phyloP scores from a whole-genome alignment of 2,888 invertebrate species.

The Zonitis immaculata region DNA sequence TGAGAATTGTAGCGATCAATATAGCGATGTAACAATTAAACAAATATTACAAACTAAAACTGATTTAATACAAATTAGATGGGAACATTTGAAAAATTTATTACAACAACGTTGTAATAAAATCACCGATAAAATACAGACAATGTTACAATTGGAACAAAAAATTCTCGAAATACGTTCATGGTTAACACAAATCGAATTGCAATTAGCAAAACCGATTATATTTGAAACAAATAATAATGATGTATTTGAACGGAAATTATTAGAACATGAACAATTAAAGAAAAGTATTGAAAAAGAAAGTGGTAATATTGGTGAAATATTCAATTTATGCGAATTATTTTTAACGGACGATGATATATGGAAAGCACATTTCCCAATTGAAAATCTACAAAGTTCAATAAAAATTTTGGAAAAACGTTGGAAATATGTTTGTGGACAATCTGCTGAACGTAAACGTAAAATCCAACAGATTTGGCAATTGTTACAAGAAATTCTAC shows the following conservation, averaged over 20 bases:
- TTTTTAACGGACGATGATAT: constrained; percentile 70
- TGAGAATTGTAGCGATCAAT: constrained; percentile 60
- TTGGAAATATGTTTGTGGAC: constrained; percentile 73
- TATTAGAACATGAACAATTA: constrained; percentile 67
- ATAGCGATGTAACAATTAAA: constrained; percentile 57
- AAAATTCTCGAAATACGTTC: constrained; percentile 66
- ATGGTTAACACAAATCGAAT: constrained; percentile 69
- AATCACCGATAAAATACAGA: constrained; percentile 66
- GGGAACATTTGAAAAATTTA: constrained; percentile 68
- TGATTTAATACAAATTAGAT: constrained; percentile 61
- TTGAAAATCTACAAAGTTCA: constrained; percentile 61
- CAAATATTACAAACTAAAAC: constrained; percentile 54
- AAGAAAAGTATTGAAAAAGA: constrained; percentile 72
- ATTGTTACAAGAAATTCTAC: constrained; percentile 56
- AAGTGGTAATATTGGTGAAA: constrained; percentile 72
- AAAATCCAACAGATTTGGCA: constrained; percentile 61
- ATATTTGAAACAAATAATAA: constrained; percentile 63
- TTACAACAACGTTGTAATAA: constrained; percentile 66
- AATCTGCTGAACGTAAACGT: constrained; percentile 67
- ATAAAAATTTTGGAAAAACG: constrained; percentile 70
- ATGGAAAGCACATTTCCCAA: constrained; percentile 66
- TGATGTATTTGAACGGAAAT: constrained; percentile 62
- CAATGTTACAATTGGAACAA: constrained; percentile 66
- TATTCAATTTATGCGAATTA: constrained; percentile 73
- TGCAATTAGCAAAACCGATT: constrained; percentile 63